Base-by-base conservation (phyloP, 1,140 invertebrate genomes). In the Drosophila varians region DNA sequence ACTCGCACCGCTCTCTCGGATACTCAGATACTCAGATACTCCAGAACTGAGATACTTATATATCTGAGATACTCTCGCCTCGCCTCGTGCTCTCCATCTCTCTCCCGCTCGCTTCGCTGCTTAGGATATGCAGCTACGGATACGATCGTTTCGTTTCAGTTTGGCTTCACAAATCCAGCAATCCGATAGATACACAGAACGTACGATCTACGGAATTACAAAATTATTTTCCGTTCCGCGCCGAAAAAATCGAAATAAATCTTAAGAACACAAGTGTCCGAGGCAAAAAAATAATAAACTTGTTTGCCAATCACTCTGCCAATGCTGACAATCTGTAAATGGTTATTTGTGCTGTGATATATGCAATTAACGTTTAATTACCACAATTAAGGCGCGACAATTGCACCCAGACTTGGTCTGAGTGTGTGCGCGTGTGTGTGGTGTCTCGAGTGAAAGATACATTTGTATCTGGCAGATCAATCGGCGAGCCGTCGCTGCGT, bases 121-220 rank as follows among this genome's bases (percentile, higher is more conserved):
- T 80, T 84, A 88, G 88, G 89, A 89, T 77, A 82, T 80, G 52
- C 68, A 68, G 28, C 78, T 58, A 62, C 69, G 72, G 69, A 77
- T 53, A 47, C 77, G 82, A 86, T 86, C 88, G 89, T 84, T 90
- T 90, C 88, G 88, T 90, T 90, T 90, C 82, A 90, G 87, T 90
- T 86, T 86, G 80, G 69, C 79, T 83, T 83, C 65, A 83, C 79
- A 75, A 83, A 83, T 86, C 82, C 82, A 84, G 76, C 80, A 74
- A 90, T 87, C 80, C 89, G 76, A 90, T 89, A 90, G 89, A 90
- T 89, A 89, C 89, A 90, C 77, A 90, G 79, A 84, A 72, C 75
- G 51, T 62, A 51, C 61, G 56, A 83, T 40, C 58, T 60, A 74
- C 56, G 72, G 72, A 80, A 84, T 47, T 47, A 57, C 47, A 53